Conservation (phyloP, 2,797 vertebrate genomes). For the Xenops minutus region DNA sequence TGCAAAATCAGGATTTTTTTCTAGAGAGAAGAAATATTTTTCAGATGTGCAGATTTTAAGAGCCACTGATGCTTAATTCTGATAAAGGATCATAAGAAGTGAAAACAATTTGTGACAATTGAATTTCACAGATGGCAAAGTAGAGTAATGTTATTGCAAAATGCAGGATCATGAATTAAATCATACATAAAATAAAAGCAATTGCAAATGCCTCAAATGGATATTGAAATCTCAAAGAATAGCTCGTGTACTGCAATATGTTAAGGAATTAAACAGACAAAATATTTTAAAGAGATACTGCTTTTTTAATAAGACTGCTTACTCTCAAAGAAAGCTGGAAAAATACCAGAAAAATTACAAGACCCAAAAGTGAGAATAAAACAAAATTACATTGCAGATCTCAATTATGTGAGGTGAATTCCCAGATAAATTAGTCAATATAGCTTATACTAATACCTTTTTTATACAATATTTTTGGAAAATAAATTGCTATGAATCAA, state of each 20-base stretch:
- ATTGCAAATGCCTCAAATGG: not conserved
- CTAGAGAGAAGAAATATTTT: not conserved
- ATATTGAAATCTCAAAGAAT: not conserved
- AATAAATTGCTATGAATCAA: not conserved
- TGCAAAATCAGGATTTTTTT: not conserved
- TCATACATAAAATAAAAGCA: conserved; percentile 18
- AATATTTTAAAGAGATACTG: not conserved
- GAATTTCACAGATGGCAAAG: conserved; percentile 39
- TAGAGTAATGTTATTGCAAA: not conserved
- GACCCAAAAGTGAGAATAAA: not conserved
- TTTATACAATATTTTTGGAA: not conserved
- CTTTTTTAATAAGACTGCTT: not conserved
- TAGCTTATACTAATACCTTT: not conserved
- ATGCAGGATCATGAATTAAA: conserved; percentile 16
- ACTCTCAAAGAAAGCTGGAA: not conserved
- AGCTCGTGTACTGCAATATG: not conserved
- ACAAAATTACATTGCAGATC: not conserved
- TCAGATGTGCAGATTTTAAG: not conserved
- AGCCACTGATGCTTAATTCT: not conserved
- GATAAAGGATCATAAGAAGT: not conserved
- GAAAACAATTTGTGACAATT: conserved; percentile 17
- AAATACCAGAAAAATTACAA: not conserved
- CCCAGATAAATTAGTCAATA: not conserved
- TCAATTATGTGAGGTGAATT: not conserved
- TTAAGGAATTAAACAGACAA: not conserved